Evolutionary conservation across 2,797 vertebrate species (phyloP).

Genomic region (Sandelia bainsii): DNA sequence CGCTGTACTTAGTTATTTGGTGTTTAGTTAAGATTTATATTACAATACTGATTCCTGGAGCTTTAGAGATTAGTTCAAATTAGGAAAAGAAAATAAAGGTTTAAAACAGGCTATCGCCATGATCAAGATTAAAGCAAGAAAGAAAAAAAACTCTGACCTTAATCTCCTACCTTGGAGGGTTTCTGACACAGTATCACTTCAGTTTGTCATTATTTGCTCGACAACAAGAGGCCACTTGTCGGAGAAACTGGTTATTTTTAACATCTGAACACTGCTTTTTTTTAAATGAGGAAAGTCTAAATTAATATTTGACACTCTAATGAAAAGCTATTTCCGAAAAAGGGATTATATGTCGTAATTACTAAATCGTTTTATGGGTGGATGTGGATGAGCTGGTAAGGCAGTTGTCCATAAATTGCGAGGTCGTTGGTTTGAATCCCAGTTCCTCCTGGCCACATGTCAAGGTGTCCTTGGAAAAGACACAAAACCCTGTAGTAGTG

Average conservation of each 20-base stretch:
- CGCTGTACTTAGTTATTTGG: neutral
- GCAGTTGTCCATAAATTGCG: too few relatives aligned
- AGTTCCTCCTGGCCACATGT: too few relatives aligned
- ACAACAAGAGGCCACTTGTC: neutral
- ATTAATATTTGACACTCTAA: neutral
- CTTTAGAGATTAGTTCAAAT: neutral
- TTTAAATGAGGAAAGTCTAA: neutral
- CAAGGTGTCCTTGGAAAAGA: too few relatives aligned
- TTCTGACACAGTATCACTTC: neutral
- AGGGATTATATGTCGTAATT: too few relatives aligned
- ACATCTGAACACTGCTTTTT: neutral
- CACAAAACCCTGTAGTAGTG: too few relatives aligned
- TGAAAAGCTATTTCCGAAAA: too few relatives aligned
- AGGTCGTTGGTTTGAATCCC: too few relatives aligned
- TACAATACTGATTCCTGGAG: neutral
- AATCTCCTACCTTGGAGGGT: neutral
- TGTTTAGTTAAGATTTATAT: too few relatives aligned
- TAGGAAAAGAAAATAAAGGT: neutral
- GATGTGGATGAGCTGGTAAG: too few relatives aligned
- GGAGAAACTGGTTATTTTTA: slow-evolving; percentile 19
- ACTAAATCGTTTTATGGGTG: too few relatives aligned
- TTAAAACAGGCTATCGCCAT: neutral
- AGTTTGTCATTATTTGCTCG: neutral
- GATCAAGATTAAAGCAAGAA: neutral
- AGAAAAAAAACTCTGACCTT: neutral